These are phyloP conservation scores for Lateolabrax maculatus DNA, from an alignment of 2,797 vertebrate species.

Conservation along the genomic window DNA sequence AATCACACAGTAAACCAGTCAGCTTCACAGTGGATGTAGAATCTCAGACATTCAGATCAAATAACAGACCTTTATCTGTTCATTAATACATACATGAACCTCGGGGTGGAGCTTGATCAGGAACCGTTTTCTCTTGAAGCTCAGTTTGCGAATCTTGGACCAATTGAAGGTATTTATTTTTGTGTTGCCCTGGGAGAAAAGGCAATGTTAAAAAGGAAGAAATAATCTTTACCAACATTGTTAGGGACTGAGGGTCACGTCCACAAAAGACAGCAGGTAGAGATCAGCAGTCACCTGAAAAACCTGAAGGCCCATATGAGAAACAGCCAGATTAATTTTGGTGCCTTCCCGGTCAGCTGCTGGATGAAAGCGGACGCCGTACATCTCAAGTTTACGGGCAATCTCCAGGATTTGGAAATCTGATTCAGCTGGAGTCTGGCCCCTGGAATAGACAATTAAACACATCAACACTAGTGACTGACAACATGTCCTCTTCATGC, in stretches of 20 bases:
- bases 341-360: slow-evolving; percentile 95
- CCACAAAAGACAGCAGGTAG: background rate
- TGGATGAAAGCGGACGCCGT: slow-evolving; percentile 94
- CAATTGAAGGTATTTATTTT: slow-evolving; percentile 99
- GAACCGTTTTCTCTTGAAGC: slow-evolving; percentile 98
- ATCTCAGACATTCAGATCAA: background rate
- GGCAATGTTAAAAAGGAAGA: background rate
- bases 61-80: background rate
- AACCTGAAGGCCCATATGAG: slow-evolving; percentile 95
- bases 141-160: slow-evolving; percentile 99
- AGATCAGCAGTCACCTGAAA: slow-evolving; percentile 90
- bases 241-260: background rate
- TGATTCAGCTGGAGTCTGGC: slow-evolving; percentile 97
- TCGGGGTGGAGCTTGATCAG: slow-evolving; percentile 98
- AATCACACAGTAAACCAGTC: background rate
- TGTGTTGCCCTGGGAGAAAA: slow-evolving; percentile 88
- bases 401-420: slow-evolving; percentile 99
- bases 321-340: slow-evolving; percentile 95
- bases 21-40: background rate
- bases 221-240: background rate
- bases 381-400: slow-evolving; percentile 97
- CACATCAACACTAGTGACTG: background rate
- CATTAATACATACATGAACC: slow-evolving; percentile 89
- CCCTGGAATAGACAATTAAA: slow-evolving; percentile 78
- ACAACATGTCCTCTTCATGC: background rate